Evolutionary conservation across 2,888 invertebrate species (phyloP), one percentile per base, ranked within the genome.

Genomic region (Ormyrus nitidulus): DNA sequence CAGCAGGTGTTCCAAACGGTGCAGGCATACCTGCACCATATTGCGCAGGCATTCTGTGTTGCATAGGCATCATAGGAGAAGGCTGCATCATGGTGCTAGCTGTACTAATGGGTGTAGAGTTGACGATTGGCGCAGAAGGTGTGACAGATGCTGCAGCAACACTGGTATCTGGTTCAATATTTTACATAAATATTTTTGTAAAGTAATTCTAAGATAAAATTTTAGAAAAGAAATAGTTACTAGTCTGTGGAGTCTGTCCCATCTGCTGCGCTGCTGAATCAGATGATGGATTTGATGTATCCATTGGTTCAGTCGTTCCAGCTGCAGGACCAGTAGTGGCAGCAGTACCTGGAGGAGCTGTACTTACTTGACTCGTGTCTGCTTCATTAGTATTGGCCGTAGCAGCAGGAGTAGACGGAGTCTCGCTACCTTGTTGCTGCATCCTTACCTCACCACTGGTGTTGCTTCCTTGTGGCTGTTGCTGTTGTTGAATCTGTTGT

Each of bases 1-100:
- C 81, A 11, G 65, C 5, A 13, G 82, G 82, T 48, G 91, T 92
- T 7, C 92, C 92, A 84, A 92, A 92, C 53, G 92, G 92, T 5
- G 92, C 91, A 74, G 89, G 81, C 86, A 91, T 88, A 73, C 92
- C 91, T 53, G 93, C 94, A 85, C 94, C 94, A 85, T 93, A 94
- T 7, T 88, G 90, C 79, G 88, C 86, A 19, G 89, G 90, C 89
- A 90, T 90, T 82, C 90, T 87, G 53, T 90, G 90, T 69, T 90
- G 90, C 88, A 90, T 89, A 54, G 88, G 87, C 88, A 90, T 90
- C 83, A 89, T 89, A 66, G 89, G 90, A 48, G 91, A 90, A 7
- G 85, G 84, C 61, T 90, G 91, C 85, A 91, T 91, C 87, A 90
- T 91, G 73, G 89, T 87, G 48, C 88, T 87, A 69, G 87, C 88